Conservation (phyloP, 2,888 invertebrate species). For the Tipula helvola region DNA sequence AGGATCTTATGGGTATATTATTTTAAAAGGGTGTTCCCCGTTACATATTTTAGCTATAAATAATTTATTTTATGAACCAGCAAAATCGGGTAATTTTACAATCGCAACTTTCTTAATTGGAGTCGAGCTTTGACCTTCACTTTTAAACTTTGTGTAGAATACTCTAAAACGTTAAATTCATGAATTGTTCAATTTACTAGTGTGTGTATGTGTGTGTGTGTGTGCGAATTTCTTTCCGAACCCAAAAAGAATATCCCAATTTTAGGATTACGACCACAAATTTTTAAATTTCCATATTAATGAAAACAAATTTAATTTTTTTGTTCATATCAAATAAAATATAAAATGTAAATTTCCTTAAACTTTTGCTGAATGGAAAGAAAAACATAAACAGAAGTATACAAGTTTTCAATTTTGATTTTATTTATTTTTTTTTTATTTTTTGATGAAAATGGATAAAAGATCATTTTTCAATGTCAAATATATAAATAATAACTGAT, state of each 20-base stretch:
- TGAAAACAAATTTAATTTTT: neutral
- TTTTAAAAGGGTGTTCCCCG: too few relatives aligned
- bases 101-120: too few relatives aligned
- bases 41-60: too few relatives aligned
- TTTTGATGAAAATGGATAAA: neutral
- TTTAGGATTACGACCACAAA: neutral
- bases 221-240: neutral
- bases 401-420: neutral
- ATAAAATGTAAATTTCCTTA: neutral
- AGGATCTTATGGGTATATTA: too few relatives aligned
- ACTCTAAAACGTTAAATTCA: too few relatives aligned
- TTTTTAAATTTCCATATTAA: neutral
- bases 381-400: neutral
- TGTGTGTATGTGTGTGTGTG: neutral
- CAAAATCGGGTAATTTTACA: too few relatives aligned
- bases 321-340: neutral
- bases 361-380: neutral
- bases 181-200: neutral
- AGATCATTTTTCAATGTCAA: slow-evolving; percentile 4
- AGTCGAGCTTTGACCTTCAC: too few relatives aligned
- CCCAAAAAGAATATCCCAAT: neutral
- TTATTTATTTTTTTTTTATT: neutral
- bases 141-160: too few relatives aligned
- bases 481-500: neutral
- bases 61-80: too few relatives aligned